These are phyloP conservation scores for Drosophila varians DNA, from an alignment of 1,140 invertebrate species.

Conservation along the genomic window DNA sequence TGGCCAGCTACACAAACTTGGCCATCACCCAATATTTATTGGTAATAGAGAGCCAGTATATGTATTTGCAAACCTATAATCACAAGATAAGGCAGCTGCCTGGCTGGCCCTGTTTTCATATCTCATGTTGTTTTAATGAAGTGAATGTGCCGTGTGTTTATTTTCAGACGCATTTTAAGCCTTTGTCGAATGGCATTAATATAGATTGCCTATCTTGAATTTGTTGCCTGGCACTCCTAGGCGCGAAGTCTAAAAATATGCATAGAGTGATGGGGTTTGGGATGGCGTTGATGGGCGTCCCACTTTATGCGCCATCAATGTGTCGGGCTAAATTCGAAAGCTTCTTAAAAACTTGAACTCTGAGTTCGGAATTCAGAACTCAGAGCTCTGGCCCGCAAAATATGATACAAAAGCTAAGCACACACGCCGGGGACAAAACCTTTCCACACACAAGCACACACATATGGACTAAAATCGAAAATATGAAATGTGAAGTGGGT, in stretches of 20 bases:
- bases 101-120: constrained; percentile 44
- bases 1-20: background rate
- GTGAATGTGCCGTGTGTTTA: constrained; percentile 19
- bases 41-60: constrained; percentile 4
- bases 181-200: constrained; percentile 31
- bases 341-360: constrained; percentile 59
- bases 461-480: constrained; percentile 1
- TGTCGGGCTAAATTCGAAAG: constrained; percentile 41
- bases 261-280: background rate
- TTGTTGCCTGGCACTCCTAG: background rate
- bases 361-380: background rate
- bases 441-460: background rate
- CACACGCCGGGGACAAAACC: constrained; percentile 17
- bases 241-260: constrained; percentile 4
- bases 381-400: constrained; percentile 15
- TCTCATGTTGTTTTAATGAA: constrained; percentile 47
- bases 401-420: constrained; percentile 44
- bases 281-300: constrained; percentile 14
- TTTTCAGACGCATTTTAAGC: constrained; percentile 10
- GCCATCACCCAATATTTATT: constrained; percentile 31
- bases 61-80: constrained; percentile 23
- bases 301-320: constrained; percentile 38
- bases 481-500: constrained; percentile 1
- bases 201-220: constrained; percentile 26
- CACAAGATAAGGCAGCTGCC: constrained; percentile 29